Evolutionary conservation across 2,797 vertebrate genomes (phyloP).

Genomic region (Etheostoma perlongum): DNA sequence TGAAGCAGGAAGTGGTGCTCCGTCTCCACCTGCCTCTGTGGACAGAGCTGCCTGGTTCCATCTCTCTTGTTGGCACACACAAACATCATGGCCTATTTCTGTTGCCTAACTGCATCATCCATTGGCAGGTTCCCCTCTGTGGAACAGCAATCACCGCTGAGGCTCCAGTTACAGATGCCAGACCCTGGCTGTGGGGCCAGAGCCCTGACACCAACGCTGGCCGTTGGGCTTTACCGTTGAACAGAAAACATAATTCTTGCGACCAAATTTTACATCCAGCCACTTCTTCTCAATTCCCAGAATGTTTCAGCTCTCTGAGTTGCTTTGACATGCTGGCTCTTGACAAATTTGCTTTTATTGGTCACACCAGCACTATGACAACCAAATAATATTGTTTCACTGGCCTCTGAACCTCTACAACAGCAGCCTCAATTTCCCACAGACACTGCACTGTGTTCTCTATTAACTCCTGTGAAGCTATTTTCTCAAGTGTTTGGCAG

Average conservation of each 20-base stretch:
- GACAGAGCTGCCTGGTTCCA: too few relatives aligned
- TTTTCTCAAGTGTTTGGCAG: not conserved
- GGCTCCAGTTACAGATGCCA: slow-evolving; percentile 22
- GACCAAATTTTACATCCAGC: slow-evolving; percentile 5
- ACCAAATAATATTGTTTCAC: slow-evolving; percentile 1
- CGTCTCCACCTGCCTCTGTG: too few relatives aligned
- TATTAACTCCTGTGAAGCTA: not conserved
- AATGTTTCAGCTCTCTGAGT: slow-evolving; percentile 2
- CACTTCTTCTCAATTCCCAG: slow-evolving; percentile 24
- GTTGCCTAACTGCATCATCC: slow-evolving; percentile 13
- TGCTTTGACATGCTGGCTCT: slow-evolving; percentile 11
- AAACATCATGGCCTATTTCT: not conserved
- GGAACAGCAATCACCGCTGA: slow-evolving; percentile 16
- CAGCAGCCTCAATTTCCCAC: slow-evolving; percentile 18
- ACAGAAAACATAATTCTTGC: slow-evolving; percentile 19
- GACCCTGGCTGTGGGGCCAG: slow-evolving; percentile 12
- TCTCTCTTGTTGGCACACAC: slow-evolving; percentile 7
- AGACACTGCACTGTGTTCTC: not conserved
- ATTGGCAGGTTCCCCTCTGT: slow-evolving; percentile 27
- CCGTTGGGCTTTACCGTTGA: not conserved
- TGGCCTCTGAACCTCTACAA: not conserved
- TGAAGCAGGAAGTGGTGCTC: too few relatives aligned
- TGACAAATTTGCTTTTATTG: slow-evolving; percentile 25
- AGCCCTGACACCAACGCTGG: slow-evolving; percentile 2
- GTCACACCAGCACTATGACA: slow-evolving; percentile 20